Conservation (phyloP, 1,140 invertebrate species). For the Bathynomus jamesi region DNA sequence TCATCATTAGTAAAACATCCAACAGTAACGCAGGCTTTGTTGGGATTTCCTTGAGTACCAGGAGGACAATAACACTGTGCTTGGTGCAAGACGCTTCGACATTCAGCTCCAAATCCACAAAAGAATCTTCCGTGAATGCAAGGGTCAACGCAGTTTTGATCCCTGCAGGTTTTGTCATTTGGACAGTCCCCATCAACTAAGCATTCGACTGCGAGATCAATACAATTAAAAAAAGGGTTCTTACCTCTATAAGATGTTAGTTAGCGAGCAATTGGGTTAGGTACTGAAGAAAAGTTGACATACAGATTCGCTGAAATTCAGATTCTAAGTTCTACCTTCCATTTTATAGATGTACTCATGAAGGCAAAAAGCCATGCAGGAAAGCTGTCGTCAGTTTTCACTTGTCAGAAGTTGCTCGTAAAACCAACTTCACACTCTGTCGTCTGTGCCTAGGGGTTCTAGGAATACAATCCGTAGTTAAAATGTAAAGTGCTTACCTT, state of each 20-base stretch:
- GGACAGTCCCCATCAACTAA: slow-evolving; percentile 71
- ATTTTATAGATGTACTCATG: not conserved
- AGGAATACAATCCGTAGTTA: not conserved
- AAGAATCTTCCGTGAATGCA: slow-evolving; percentile 54
- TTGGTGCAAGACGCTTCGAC: slow-evolving; percentile 61
- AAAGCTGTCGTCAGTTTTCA: not conserved
- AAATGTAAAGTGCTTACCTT: too few species aligned
- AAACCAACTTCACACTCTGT: slow-evolving; percentile 2
- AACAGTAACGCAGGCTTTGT: slow-evolving; percentile 67
- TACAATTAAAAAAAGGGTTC: slow-evolving; percentile 21
- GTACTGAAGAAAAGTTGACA: not conserved
- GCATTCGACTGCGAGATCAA: slow-evolving; percentile 61
- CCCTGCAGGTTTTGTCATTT: slow-evolving; percentile 70
- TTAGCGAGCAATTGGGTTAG: slow-evolving; percentile 25
- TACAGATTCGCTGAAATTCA: not conserved
- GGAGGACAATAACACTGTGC: slow-evolving; percentile 71
- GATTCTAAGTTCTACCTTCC: not conserved
- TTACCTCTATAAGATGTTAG: slow-evolving; percentile 17
- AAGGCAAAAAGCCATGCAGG: not conserved
- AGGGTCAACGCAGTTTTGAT: slow-evolving; percentile 68
- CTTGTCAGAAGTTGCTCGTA: not conserved
- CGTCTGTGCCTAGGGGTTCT: not conserved
- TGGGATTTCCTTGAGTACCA: slow-evolving; percentile 74
- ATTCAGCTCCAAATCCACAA: slow-evolving; percentile 72
- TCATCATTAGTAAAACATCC: slow-evolving; percentile 83